Base-by-base conservation (phyloP, 2,113 vertebrate genomes). In the Triplophysa siluroides region DNA sequence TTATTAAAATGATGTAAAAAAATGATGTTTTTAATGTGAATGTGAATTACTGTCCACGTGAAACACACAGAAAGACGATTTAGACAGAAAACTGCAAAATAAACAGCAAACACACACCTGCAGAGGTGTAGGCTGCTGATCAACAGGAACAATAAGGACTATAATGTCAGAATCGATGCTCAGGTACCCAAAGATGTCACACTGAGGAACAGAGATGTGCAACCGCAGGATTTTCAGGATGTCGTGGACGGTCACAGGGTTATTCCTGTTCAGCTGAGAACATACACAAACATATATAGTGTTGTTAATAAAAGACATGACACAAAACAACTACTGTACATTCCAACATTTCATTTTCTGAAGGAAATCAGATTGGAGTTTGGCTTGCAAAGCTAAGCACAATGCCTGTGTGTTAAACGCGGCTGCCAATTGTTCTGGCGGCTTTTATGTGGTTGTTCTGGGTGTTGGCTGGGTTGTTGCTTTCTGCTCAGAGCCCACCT, bases 141-240 rank as follows among this genome's bases (percentile, higher is more conserved):
- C 97, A n/a, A 98, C 95, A 0, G 97, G 96, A 19, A 95, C 86
- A 4, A 99, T 93, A 66, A 99, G 96, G 80, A 98, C 91, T 76
- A 99, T 94, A 18, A 99, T 93, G 82, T 96, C 94, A 0, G 96
- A 96, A 74, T 99, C 94, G 26, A 99, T 96, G 90, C 98, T 99
- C 82, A 98, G 89, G 88, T 97, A 99, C 3, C 98, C 97, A 58
- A 98, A 99, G 0, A 99, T 93, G 1, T 99, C 98, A 50, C 98
- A 99, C 90, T 99, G 98, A 0, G 97, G 98, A 67, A 99, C 95
- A 0, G 98, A 99, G 78, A 99, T 91, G 0, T 99, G 96, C 47
- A 94, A 92, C 21, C 97, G 93, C 77, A 99, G 92, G 86, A 95
- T 95, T 78, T 94, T 91, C 66, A 99, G 95, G 58, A 99, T 92